A percentile compares a stretch with the other conserved stretches of the same genome.
phyloP scores from a whole-genome alignment of 2,797 vertebrate species.

The Danionella dracula region DNA sequence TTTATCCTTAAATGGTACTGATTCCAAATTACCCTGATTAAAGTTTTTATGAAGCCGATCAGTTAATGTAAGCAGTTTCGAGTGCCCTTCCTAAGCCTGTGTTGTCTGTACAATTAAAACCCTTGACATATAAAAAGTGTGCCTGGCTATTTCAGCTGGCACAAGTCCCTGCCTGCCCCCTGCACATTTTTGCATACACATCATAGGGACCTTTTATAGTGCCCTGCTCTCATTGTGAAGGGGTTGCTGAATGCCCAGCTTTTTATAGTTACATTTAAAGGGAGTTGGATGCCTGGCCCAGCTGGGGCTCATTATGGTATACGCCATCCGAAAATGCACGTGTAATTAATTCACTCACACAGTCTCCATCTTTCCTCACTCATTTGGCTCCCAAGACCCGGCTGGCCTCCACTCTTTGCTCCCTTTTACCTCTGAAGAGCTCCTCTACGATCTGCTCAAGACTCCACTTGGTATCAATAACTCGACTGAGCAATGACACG shows the following conservation, averaged over 20 bases:
- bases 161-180: conserved; percentile 32
- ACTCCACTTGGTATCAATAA: conserved; percentile 27
- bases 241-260: conserved; percentile 54
- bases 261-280: conserved; percentile 88
- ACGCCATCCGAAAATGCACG: conserved; percentile 87
- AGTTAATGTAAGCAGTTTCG: conserved; percentile 19
- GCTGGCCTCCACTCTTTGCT: conserved; percentile 28
- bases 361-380: conserved; percentile 27
- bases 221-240: conserved; percentile 50
- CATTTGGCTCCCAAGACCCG: conserved; percentile 48
- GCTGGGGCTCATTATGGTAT: conserved; percentile 88
- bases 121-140: not conserved
- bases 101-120: conserved; percentile 6
- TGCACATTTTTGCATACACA: conserved; percentile 40
- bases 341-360: conserved; percentile 89
- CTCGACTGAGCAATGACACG: conserved; percentile 16
- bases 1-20: conserved; percentile 28
- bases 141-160: conserved; percentile 34
- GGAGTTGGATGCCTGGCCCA: conserved; percentile 85
- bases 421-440: conserved; percentile 28
- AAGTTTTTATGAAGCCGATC: conserved; percentile 17
- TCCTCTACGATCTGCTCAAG: conserved; percentile 4
- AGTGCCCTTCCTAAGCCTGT: not conserved
- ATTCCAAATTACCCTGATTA: conserved; percentile 31
- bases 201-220: conserved; percentile 51